Percentiles rank a stretch among this genome's conserved stretches.
phyloP scores from a whole-genome alignment of 1,140 invertebrate genomes.

The Trichonephila clavipes region DNA sequence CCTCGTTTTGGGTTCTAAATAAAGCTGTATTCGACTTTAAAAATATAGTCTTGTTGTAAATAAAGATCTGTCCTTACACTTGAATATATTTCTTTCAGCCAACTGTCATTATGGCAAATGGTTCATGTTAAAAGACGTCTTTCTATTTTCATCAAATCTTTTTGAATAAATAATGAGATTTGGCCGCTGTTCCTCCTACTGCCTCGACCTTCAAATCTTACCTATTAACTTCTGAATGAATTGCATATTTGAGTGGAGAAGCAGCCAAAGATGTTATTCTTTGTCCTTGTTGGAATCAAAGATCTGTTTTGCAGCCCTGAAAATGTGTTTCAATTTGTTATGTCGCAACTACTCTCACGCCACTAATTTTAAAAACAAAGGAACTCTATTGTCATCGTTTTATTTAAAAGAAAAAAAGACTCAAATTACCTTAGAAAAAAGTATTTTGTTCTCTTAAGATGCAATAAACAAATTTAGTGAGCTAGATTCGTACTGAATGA shows the following conservation, averaged over 20 bases:
- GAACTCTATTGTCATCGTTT: too few species aligned
- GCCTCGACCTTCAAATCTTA: neutral
- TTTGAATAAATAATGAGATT: neutral
- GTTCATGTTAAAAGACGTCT: neutral
- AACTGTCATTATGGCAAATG: neutral
- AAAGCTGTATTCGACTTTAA: neutral
- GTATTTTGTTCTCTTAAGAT: too few species aligned
- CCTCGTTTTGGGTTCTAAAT: too few species aligned
- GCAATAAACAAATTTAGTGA: too few species aligned
- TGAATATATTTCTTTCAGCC: neutral
- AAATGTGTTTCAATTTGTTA: neutral
- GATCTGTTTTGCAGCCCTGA: neutral
- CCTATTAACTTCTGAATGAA: neutral
- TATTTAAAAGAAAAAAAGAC: too few species aligned
- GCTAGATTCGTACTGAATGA: too few species aligned
- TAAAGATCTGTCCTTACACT: too few species aligned
- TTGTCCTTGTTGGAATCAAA: neutral
- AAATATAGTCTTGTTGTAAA: neutral
- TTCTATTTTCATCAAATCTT: neutral
- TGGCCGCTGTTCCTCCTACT: neutral
- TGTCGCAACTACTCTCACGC: neutral
- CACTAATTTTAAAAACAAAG: too few species aligned
- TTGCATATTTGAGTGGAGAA: neutral
- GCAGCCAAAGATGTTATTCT: neutral
- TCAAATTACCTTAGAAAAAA: too few species aligned